phyloP scores from a whole-genome alignment of 2,888 invertebrate genomes.

The Cynaeus angustus region DNA sequence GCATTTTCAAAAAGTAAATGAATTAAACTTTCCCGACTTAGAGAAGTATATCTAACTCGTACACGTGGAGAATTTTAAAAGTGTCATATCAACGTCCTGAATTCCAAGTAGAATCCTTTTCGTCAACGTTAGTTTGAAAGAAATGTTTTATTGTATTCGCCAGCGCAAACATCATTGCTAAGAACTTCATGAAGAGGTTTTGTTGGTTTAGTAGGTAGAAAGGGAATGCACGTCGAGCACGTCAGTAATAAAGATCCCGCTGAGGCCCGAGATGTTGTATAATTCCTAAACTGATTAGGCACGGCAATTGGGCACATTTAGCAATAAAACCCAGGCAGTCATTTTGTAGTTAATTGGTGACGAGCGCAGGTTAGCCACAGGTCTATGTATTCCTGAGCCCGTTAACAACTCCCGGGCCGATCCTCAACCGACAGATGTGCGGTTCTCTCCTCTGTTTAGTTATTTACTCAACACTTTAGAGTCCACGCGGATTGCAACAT shows the following conservation, averaged over 20 bases:
- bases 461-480: slow-evolving; percentile 46
- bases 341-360: slow-evolving; percentile 48
- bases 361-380: slow-evolving; percentile 46
- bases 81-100: slow-evolving; percentile 12
- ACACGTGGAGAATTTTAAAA: slow-evolving; percentile 23
- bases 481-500: slow-evolving; percentile 46
- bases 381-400: slow-evolving; percentile 42
- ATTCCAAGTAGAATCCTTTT: slow-evolving; percentile 10
- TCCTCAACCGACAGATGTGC: slow-evolving; percentile 47
- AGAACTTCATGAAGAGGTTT: slow-evolving; percentile 9
- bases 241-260: slow-evolving; percentile 8
- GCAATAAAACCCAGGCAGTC: slow-evolving; percentile 45
- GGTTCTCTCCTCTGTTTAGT: slow-evolving; percentile 45
- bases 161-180: slow-evolving; percentile 7
- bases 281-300: slow-evolving; percentile 38
- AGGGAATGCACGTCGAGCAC: slow-evolving; percentile 2
- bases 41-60: slow-evolving; percentile 1
- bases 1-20: slow-evolving; percentile 18
- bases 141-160: neutral
- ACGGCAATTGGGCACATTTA: slow-evolving; percentile 37
- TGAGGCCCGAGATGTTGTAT: slow-evolving; percentile 18
- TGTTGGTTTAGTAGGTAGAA: slow-evolving; percentile 16
- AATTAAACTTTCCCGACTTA: slow-evolving; percentile 1
- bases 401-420: slow-evolving; percentile 43
- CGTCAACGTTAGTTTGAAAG: neutral